A percentile compares a stretch with the other conserved stretches of the same genome.
Conservation (phyloP, 2,797 vertebrate species). For the Accipiter badius region DNA sequence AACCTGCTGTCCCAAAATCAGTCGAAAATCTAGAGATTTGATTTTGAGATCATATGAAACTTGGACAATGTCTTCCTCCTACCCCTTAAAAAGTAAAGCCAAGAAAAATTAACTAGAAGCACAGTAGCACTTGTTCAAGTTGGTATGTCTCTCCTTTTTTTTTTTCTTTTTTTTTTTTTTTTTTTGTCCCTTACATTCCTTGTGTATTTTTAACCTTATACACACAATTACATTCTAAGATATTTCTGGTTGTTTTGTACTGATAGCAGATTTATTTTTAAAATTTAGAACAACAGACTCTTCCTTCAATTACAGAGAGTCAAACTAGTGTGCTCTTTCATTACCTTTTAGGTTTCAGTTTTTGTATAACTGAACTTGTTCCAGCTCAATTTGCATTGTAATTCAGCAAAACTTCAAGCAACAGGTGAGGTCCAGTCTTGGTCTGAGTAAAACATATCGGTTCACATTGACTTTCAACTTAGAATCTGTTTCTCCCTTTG, state of each 20-base stretch:
- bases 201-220: not conserved
- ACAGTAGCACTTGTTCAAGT: not conserved
- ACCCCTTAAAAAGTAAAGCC: not conserved
- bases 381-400: not conserved
- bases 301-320: not conserved
- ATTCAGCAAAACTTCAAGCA: not conserved
- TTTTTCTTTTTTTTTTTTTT: not conserved
- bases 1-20: not conserved
- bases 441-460: not conserved
- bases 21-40: not conserved
- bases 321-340: not conserved
- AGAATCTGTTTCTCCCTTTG: not conserved
- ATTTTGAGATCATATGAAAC: not conserved
- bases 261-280: not conserved
- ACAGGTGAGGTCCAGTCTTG: not conserved
- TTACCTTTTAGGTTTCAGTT: not conserved
- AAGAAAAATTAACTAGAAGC: not conserved
- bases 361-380: not conserved
- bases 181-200: not conserved
- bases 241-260: not conserved
- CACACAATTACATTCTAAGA: not conserved
- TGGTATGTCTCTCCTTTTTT: too few species aligned
- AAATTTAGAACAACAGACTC: not conserved
- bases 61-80: not conserved
- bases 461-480: not conserved